A percentile compares a stretch with the other conserved stretches of the same genome.
Conservation (phyloP, 2,888 invertebrate genomes). For the Dendrolimus houi region DNA sequence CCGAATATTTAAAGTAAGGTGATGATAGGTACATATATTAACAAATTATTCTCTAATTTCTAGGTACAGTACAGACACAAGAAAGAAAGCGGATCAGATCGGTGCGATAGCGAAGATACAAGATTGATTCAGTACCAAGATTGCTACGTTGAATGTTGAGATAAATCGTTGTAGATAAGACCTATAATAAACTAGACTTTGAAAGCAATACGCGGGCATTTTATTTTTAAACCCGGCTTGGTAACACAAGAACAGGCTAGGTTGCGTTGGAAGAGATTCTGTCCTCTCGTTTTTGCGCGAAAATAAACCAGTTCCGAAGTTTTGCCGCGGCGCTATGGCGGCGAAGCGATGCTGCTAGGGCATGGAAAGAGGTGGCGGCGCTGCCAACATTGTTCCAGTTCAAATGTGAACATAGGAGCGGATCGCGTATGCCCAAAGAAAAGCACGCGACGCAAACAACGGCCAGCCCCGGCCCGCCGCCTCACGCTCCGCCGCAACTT, state of each 20-base stretch:
- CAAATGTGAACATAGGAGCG: constrained; percentile 55
- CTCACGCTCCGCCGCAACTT: constrained; percentile 61
- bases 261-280: constrained; percentile 27
- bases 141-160: constrained; percentile 39
- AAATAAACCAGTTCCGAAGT: constrained; percentile 54
- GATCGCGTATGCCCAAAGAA: constrained; percentile 59
- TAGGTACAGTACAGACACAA: constrained; percentile 25
- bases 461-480: constrained; percentile 52
- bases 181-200: constrained; percentile 6
- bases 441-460: constrained; percentile 20
- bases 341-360: constrained; percentile 13
- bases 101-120: constrained; percentile 10
- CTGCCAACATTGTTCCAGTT: constrained; percentile 46
- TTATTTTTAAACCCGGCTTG: constrained; percentile 28
- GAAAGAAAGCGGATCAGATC: constrained; percentile 13
- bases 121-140: constrained; percentile 25
- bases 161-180: constrained; percentile 4
- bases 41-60: constrained; percentile 15
- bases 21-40: constrained; percentile 4
- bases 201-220: constrained; percentile 13
- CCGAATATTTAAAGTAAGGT: neutral
- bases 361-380: constrained; percentile 16
- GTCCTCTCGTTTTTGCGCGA: constrained; percentile 66
- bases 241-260: constrained; percentile 32
- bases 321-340: constrained; percentile 28